Evolutionary conservation across 2,113 vertebrate genomes (phyloP).

Genomic region (Tiliqua scincoides): DNA sequence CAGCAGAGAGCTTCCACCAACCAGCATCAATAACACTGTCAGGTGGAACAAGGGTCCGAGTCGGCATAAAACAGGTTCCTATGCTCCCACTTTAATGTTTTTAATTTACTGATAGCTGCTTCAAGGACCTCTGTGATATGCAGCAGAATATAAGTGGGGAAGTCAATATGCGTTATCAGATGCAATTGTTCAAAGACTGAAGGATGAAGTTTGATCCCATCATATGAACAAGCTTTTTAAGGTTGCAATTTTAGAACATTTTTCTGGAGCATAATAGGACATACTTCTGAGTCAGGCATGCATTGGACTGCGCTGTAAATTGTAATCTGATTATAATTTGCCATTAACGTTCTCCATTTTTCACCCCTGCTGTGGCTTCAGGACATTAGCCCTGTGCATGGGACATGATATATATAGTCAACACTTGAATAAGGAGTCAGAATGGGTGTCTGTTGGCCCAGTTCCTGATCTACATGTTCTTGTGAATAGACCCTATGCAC

Average conservation of each 20-base stretch:
- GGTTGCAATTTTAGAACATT: no score
- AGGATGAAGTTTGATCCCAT: neutral
- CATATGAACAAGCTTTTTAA: neutral
- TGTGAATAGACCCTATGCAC: neutral
- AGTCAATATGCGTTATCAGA: neutral
- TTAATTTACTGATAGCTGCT: neutral
- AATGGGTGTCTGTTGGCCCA: no score
- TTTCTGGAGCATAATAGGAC: no score
- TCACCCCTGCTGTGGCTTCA: neutral
- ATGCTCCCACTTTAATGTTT: neutral
- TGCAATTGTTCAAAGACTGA: neutral
- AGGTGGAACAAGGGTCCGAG: no score
- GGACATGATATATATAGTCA: no score
- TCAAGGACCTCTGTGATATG: neutral
- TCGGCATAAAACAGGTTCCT: no score
- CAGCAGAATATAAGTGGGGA: neutral
- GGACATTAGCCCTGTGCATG: neutral
- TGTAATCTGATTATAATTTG: neutral
- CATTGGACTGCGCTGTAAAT: no score
- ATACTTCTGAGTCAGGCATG: no score
- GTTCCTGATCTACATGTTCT: no score
- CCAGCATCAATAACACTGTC: no score
- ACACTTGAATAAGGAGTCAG: no score
- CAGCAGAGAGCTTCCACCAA: no score
- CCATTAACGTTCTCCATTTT: neutral